Evolutionary conservation across 1,140 invertebrate genomes (phyloP), one percentile per base, ranked within the genome.

Genomic region (Babylonia areolata): DNA sequence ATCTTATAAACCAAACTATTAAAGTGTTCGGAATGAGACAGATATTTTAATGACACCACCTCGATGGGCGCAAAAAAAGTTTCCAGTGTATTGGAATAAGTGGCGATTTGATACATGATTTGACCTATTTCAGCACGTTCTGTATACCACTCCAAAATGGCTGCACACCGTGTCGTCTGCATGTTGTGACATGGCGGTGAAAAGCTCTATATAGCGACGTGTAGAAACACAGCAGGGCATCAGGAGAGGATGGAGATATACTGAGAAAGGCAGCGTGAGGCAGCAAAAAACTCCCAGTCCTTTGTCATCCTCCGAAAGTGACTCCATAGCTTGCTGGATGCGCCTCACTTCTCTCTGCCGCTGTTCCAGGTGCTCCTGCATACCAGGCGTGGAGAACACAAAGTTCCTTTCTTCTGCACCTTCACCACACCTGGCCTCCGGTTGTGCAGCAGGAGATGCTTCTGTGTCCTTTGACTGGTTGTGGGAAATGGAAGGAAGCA

Each of bases 201-300:
- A n/a, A n/a, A n/a, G n/a, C n/a, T n/a, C n/a, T n/a, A n/a, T n/a
- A n/a, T n/a, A n/a, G n/a, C n/a, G n/a, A n/a, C n/a, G n/a, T n/a
- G n/a, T n/a, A n/a, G n/a, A n/a, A n/a, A n/a, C n/a, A n/a, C n/a
- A n/a, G n/a, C n/a, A n/a, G n/a, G n/a, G n/a, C n/a, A n/a, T 51
- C 46, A 51, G 9, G 9, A 64, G 58, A 64, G 20, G 28, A 64
- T 20, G 58, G 58, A 23, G 58, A 64, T 64, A 23, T 64, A 64
- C 58, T 64, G 58, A 64, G 58, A 64, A 42, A 81, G 42, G 33
- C 79, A 81, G 79, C 79, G 79, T 1, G 79, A 31, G 42, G 79
- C 79, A 35, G 79, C 79, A 28, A 81, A n/a, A 46, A 81, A 81
- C 9, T 42, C 15, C 79, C 79, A 81, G 79, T 81, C 79, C 46